Evolutionary conservation across 2,797 vertebrate genomes (phyloP).

Genomic region (Enteromius thamalakanensis): DNA sequence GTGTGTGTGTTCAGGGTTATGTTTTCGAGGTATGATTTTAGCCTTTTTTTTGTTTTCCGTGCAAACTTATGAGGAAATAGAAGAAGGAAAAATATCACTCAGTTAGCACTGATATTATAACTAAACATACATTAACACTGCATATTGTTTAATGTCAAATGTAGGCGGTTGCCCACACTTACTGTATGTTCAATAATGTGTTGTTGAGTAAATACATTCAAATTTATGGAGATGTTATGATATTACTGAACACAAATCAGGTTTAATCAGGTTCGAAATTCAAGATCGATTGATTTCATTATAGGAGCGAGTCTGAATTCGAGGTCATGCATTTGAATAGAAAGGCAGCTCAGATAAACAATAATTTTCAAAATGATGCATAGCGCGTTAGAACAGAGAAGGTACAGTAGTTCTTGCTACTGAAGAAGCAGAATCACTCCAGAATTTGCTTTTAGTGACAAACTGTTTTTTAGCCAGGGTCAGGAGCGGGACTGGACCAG

Average conservation of each 20-base stretch:
- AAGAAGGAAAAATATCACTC: neutral
- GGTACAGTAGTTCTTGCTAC: slow-evolving; percentile 33
- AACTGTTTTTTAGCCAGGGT: slow-evolving; percentile 15
- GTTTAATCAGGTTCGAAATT: neutral
- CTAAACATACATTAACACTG: neutral
- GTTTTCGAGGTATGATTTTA: neutral
- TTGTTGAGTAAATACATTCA: neutral
- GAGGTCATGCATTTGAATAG: neutral
- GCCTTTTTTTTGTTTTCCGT: neutral
- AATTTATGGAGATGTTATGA: neutral
- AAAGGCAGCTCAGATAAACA: neutral
- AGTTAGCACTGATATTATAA: neutral
- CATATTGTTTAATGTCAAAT: slow-evolving; percentile 3
- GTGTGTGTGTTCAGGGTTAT: neutral
- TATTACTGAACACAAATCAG: neutral
- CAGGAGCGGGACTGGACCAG: slow-evolving; percentile 28
- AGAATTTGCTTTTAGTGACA: slow-evolving; percentile 32
- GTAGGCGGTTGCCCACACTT: neutral
- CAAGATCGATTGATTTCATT: neutral
- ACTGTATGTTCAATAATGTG: neutral
- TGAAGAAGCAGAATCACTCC: slow-evolving; percentile 20
- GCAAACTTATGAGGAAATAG: neutral
- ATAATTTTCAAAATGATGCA: slow-evolving; percentile 22
- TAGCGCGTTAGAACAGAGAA: neutral
- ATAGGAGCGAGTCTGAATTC: neutral